phyloP scores from a whole-genome alignment of 2,113 vertebrate genomes.

The Lepus americanus region DNA sequence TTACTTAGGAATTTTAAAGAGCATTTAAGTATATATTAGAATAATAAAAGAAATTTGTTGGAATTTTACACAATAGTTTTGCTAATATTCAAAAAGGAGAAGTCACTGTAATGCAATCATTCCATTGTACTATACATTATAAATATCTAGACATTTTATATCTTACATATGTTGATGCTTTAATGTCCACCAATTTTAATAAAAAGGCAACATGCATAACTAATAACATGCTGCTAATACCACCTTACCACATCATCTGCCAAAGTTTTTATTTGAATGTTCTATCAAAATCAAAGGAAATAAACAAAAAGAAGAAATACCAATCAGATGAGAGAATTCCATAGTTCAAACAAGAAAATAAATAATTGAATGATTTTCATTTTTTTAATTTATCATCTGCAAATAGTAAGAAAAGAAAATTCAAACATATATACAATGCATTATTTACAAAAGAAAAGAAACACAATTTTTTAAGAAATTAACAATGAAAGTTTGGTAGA shows the following conservation, averaged over 20 bases:
- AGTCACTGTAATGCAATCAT: not conserved
- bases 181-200: conserved; percentile 83
- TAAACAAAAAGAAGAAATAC: conserved; percentile 87
- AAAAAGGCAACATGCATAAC: conserved; percentile 87
- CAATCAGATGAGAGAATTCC: conserved; percentile 78
- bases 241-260: conserved; percentile 99
- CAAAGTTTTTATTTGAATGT: conserved; percentile 99
- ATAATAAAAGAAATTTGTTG: conserved; percentile 30
- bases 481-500: not conserved
- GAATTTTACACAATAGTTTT: not conserved
- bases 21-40: not conserved
- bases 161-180: conserved; percentile 78
- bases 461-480: not conserved
- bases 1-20: not conserved
- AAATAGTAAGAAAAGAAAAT: conserved; percentile 43
- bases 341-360: conserved; percentile 68
- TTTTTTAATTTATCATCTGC: conserved; percentile 38
- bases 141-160: conserved; percentile 7
- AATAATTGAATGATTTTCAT: conserved; percentile 40
- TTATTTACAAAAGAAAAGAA: conserved; percentile 36
- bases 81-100: conserved; percentile 30
- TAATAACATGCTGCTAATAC: conserved; percentile 85
- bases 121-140: conserved; percentile 14
- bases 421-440: conserved; percentile 52
- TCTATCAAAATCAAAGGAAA: conserved; percentile 95